A percentile compares a stretch with the other conserved stretches of the same genome.
Conservation (phyloP, 2,888 invertebrate genomes). For the Epirrhoe tristata region DNA sequence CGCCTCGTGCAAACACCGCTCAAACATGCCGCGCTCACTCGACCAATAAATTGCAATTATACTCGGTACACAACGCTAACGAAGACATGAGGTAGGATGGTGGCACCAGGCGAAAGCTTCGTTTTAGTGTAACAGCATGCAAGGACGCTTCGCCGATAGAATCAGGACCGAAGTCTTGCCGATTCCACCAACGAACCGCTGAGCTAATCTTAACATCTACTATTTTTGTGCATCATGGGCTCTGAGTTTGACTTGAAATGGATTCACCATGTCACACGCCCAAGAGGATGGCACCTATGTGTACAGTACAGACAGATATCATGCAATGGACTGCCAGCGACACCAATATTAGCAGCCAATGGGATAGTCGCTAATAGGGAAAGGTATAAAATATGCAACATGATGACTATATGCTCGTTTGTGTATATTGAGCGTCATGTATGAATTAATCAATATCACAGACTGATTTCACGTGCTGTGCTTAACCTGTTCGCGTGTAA, state of each 20-base stretch:
- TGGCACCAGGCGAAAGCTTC: slow-evolving; percentile 64
- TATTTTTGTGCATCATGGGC: slow-evolving; percentile 70
- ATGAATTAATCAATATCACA: slow-evolving; percentile 60
- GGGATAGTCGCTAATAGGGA: slow-evolving; percentile 78
- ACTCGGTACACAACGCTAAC: slow-evolving; percentile 26
- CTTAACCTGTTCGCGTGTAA: slow-evolving; percentile 80
- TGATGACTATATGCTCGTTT: slow-evolving; percentile 78
- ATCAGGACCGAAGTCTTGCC: slow-evolving; percentile 41
- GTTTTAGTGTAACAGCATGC: slow-evolving; percentile 75
- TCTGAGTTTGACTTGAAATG: slow-evolving; percentile 68
- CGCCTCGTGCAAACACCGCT: slow-evolving; percentile 61
- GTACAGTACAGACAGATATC: slow-evolving; percentile 54
- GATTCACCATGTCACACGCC: slow-evolving; percentile 60
- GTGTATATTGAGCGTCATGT: slow-evolving; percentile 72
- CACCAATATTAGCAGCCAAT: slow-evolving; percentile 57
- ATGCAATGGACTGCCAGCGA: slow-evolving; percentile 80
- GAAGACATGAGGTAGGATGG: slow-evolving; percentile 37
- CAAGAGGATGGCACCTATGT: slow-evolving; percentile 65
- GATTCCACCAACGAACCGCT: slow-evolving; percentile 61
- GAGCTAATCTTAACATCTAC: slow-evolving; percentile 68
- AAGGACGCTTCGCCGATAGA: slow-evolving; percentile 64
- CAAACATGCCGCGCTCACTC: slow-evolving; percentile 28
- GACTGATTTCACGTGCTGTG: slow-evolving; percentile 73
- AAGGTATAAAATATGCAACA: slow-evolving; percentile 85
- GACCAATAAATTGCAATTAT: slow-evolving; percentile 31